A percentile compares a stretch with the other conserved stretches of the same genome.
phyloP scores from a whole-genome alignment of 30 jellyfish, hydroid and myxozoan species.

The Pseudorhiza aurosa region DNA sequence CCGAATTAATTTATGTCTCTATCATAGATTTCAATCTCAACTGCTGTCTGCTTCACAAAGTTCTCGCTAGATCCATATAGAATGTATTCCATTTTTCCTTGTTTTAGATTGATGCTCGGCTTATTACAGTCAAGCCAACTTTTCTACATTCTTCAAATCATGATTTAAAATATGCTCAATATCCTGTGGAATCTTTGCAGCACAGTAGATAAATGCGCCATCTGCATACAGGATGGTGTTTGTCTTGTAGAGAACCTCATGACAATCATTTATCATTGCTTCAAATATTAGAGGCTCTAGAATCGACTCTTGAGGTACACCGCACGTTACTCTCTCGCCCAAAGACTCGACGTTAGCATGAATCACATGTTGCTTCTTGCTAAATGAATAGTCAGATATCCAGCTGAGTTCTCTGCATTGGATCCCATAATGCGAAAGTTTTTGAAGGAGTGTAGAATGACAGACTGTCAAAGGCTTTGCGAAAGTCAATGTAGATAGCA shows the following conservation, averaged over 20 bases:
- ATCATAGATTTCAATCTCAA: constrained; percentile 23
- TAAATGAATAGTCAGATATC: too few species aligned
- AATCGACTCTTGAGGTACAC: constrained; percentile 49
- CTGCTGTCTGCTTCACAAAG: constrained; percentile 23
- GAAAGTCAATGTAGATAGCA: too few species aligned
- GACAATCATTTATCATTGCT: constrained; percentile 14
- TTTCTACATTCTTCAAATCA: background rate
- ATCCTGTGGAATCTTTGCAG: too few species aligned
- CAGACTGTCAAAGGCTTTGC: too few species aligned
- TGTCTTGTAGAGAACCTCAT: background rate
- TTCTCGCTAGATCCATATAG: background rate
- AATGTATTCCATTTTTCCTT: too few species aligned
- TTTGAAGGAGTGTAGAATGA: too few species aligned
- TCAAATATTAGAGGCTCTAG: constrained; percentile 27
- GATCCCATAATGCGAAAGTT: background rate
- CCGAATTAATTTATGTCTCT: constrained; percentile 11
- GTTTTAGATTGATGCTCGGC: background rate
- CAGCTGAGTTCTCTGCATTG: background rate
- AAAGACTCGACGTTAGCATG: too few species aligned
- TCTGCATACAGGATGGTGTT: constrained; percentile 26
- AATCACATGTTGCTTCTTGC: constrained; percentile 6
- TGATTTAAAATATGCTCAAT: too few species aligned
- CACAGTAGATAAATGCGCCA: too few species aligned
- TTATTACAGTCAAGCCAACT: constrained; percentile 8
- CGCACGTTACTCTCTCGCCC: too few species aligned